Percentiles rank a stretch among this genome's conserved stretches.
These are phyloP conservation scores for Eristalinus aeneus DNA, from an alignment of 2,888 invertebrate species.

Conservation along the genomic window DNA sequence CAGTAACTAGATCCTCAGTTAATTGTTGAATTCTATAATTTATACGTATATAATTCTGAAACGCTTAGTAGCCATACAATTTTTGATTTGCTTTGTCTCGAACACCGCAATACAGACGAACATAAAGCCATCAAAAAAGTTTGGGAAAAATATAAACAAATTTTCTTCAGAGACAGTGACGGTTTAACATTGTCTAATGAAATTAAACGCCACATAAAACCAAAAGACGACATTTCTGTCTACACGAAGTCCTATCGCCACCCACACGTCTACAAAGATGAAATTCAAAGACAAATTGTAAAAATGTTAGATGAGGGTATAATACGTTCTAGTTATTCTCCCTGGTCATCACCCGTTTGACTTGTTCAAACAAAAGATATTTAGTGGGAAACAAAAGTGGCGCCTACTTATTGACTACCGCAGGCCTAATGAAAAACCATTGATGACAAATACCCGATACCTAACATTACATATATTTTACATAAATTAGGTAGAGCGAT, in stretches of 20 bases:
- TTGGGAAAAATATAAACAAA: too few species aligned
- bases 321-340: slow-evolving; percentile 42
- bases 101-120: slow-evolving; percentile 73
- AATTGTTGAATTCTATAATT: slow-evolving; percentile 18
- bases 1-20: neutral
- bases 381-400: slow-evolving; percentile 44
- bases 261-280: too few species aligned
- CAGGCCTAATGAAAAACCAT: too few species aligned
- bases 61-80: neutral
- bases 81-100: slow-evolving; percentile 9
- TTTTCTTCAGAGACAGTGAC: slow-evolving; percentile 71
- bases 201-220: slow-evolving; percentile 73
- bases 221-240: too few species aligned
- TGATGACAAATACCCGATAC: too few species aligned
- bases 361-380: slow-evolving; percentile 39
- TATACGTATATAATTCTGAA: neutral
- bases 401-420: too few species aligned
- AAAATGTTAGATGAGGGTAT: slow-evolving; percentile 61
- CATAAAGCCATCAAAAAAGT: slow-evolving; percentile 57
- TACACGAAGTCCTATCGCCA: too few species aligned
- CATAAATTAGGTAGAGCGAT: too few species aligned
- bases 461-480: too few species aligned
- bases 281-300: too few species aligned
- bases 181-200: slow-evolving; percentile 72
- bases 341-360: slow-evolving; percentile 34